phyloP scores from a whole-genome alignment of 2,797 vertebrate species.

The Sebastes taczanowskii region DNA sequence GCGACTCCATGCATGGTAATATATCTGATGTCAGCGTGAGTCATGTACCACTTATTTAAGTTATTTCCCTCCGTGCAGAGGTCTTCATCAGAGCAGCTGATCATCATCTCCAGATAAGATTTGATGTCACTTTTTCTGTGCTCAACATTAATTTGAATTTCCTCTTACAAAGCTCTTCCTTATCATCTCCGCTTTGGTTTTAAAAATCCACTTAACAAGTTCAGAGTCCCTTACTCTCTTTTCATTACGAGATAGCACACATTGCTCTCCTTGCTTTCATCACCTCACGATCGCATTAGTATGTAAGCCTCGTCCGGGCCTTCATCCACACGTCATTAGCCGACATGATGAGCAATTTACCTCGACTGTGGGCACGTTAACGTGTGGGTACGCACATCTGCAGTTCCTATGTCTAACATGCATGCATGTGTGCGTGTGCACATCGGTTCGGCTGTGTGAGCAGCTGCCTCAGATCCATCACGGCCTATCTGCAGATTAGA shows the following conservation, averaged over 20 bases:
- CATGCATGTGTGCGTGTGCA: not conserved
- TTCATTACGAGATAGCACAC: conserved; percentile 48
- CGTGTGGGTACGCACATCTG: not conserved
- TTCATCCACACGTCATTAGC: conserved; percentile 49
- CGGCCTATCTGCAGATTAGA: conserved; percentile 31
- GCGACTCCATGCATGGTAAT: conserved; percentile 4
- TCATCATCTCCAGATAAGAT: conserved; percentile 43
- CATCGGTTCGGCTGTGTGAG: not conserved
- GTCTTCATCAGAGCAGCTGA: conserved; percentile 32
- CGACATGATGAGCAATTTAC: conserved; percentile 45
- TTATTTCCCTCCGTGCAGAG: conserved; percentile 11
- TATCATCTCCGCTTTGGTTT: conserved; percentile 42
- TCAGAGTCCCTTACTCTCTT: conserved; percentile 31
- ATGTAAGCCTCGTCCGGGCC: conserved; percentile 17
- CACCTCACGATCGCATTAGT: conserved; percentile 33
- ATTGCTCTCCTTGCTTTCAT: conserved; percentile 22
- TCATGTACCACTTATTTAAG: conserved; percentile 26
- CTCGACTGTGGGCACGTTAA: not conserved
- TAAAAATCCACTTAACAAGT: conserved; percentile 68
- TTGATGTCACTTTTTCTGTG: conserved; percentile 27
- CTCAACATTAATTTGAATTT: conserved; percentile 55
- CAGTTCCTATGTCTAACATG: not conserved
- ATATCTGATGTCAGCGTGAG: not conserved
- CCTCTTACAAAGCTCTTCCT: conserved; percentile 29
- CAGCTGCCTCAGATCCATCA: conserved; percentile 28